Percentiles rank a stretch among this genome's conserved stretches.
Conservation (phyloP, 2,888 invertebrate species). For the Caprella mutica region DNA sequence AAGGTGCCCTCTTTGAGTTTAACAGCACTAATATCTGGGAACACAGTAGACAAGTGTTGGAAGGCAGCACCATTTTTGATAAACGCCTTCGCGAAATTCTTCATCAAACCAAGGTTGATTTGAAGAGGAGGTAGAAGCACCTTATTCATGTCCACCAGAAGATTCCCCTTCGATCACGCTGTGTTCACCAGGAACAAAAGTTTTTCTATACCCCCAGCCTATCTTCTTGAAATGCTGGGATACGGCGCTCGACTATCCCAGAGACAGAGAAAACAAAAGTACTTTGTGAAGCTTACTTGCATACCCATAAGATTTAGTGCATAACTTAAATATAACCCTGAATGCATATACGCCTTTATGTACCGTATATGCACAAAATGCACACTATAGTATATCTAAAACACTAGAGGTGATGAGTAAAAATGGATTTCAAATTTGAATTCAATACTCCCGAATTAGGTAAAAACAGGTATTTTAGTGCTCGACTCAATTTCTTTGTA, state of each 20-base stretch:
- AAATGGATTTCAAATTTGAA: too few species aligned
- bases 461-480: too few species aligned
- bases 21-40: conserved; percentile 11
- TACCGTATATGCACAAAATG: too few species aligned
- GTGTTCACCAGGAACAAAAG: conserved; percentile 12
- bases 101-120: conserved; percentile 16
- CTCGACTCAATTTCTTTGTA: too few species aligned
- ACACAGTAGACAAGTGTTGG: conserved; percentile 13
- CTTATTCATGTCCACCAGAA: conserved; percentile 15
- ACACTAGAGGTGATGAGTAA: too few species aligned
- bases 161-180: conserved; percentile 12
- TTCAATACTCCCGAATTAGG: too few species aligned
- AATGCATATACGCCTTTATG: too few species aligned
- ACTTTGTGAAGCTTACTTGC: too few species aligned
- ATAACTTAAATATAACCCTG: too few species aligned
- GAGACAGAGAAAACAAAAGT: conserved; percentile 8
- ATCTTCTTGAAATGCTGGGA: conserved; percentile 9
- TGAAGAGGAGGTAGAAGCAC: conserved; percentile 16
- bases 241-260: conserved; percentile 9
- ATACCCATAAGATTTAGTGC: too few species aligned
- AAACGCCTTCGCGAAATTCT: conserved; percentile 17
- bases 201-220: conserved; percentile 10
- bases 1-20: conserved; percentile 17
- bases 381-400: too few species aligned
- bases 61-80: conserved; percentile 7